Conservation (phyloP, 2,888 invertebrate genomes). For the Cynaeus angustus region DNA sequence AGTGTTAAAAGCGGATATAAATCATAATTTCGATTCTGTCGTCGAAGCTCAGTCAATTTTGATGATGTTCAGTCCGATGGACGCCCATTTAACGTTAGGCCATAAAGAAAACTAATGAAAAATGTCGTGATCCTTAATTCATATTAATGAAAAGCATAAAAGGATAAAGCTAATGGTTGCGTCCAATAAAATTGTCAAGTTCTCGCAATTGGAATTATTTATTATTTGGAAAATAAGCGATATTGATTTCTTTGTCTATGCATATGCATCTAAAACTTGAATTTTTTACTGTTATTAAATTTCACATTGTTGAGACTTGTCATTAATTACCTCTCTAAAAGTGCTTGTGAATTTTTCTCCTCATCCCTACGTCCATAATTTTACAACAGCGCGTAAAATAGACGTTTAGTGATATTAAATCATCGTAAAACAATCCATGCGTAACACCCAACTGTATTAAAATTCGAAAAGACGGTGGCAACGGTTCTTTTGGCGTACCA, state of each 20-base stretch:
- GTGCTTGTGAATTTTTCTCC: too few relatives aligned
- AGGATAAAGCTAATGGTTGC: slow-evolving; percentile 28
- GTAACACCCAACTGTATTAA: slow-evolving; percentile 17
- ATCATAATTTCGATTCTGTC: background rate
- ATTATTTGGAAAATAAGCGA: slow-evolving; percentile 33
- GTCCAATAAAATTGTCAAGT: slow-evolving; percentile 38
- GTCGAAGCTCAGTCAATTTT: background rate
- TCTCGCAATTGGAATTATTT: slow-evolving; percentile 37
- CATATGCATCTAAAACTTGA: slow-evolving; percentile 2
- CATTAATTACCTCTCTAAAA: too few relatives aligned
- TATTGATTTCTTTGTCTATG: slow-evolving; percentile 24
- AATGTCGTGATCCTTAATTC: slow-evolving; percentile 28
- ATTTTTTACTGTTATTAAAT: slow-evolving; percentile 27
- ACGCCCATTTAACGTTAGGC: slow-evolving; percentile 25
- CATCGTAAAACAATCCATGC: slow-evolving; percentile 16
- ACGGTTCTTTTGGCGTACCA: slow-evolving; percentile 16
- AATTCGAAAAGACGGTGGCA: slow-evolving; percentile 4
- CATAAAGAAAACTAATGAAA: slow-evolving; percentile 25
- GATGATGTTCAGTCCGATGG: slow-evolving; percentile 20
- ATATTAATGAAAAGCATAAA: slow-evolving; percentile 38
- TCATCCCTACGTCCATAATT: too few relatives aligned
- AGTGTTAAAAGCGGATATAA: too few relatives aligned
- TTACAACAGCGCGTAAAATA: too few relatives aligned
- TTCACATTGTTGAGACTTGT: slow-evolving; percentile 9
- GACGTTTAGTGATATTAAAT: background rate